A percentile compares a stretch with the other conserved stretches of the same genome.
These are phyloP conservation scores for Neosilurus mollespiculum DNA, from an alignment of 2,797 vertebrate genomes.

Conservation along the genomic window DNA sequence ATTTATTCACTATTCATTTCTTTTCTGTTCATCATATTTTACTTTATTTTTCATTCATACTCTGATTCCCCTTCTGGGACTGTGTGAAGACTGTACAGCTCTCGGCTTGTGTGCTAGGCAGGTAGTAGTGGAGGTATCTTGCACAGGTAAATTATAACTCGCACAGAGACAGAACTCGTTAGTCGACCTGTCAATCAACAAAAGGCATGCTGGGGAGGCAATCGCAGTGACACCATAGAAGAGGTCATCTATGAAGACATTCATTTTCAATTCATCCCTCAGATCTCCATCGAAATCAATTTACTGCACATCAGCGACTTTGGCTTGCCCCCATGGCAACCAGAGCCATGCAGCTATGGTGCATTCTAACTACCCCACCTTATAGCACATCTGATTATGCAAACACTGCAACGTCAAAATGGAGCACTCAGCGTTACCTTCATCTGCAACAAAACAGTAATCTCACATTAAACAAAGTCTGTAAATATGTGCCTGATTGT, in stretches of 20 bases:
- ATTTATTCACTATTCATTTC: not conserved
- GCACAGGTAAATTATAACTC: slow-evolving; percentile 66
- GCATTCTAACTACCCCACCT: slow-evolving; percentile 51
- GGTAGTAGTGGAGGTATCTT: slow-evolving; percentile 37
- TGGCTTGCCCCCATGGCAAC: slow-evolving; percentile 53
- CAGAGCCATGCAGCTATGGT: slow-evolving; percentile 43
- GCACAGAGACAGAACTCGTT: slow-evolving; percentile 65
- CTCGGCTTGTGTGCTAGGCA: slow-evolving; percentile 15
- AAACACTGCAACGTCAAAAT: slow-evolving; percentile 47
- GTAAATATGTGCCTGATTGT: slow-evolving; percentile 54
- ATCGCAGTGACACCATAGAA: slow-evolving; percentile 54
- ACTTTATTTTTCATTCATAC: not conserved
- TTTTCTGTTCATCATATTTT: not conserved
- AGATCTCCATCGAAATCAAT: slow-evolving; percentile 60
- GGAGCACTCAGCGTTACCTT: slow-evolving; percentile 28
- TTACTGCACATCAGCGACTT: slow-evolving; percentile 53
- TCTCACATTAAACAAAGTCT: slow-evolving; percentile 56
- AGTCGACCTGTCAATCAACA: slow-evolving; percentile 63
- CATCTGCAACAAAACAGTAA: slow-evolving; percentile 50
- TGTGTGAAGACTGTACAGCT: slow-evolving; percentile 1
- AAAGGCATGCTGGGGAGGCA: slow-evolving; percentile 59
- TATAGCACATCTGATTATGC: slow-evolving; percentile 45
- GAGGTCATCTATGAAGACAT: slow-evolving; percentile 64
- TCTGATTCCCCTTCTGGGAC: slow-evolving; percentile 15
- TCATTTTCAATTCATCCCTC: slow-evolving; percentile 66